Conservation (phyloP, 2,888 invertebrate species). For the Zhengitettix transpicula region DNA sequence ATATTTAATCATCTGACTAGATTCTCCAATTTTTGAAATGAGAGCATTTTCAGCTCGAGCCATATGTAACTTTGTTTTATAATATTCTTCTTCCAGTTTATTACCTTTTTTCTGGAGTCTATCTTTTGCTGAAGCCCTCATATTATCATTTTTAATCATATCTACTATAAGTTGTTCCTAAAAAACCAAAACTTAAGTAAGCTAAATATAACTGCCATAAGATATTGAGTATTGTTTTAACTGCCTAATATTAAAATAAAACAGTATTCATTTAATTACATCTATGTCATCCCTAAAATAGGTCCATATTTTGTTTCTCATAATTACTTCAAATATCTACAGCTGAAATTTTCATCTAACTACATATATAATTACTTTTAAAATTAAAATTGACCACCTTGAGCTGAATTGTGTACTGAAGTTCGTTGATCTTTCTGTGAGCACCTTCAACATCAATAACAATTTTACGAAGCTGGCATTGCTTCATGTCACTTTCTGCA, state of each 20-base stretch:
- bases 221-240: too few species aligned
- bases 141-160: slow-evolving; percentile 39
- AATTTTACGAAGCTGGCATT: slow-evolving; percentile 25
- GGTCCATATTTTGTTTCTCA: not conserved
- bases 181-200: not conserved
- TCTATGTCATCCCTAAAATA: not conserved
- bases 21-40: slow-evolving; percentile 21
- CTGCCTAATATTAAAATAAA: too few species aligned
- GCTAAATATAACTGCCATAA: too few species aligned
- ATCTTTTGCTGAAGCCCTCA: slow-evolving; percentile 37
- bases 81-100: slow-evolving; percentile 40
- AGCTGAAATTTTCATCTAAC: not conserved
- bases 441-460: slow-evolving; percentile 42
- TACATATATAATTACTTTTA: not conserved
- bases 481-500: slow-evolving; percentile 23
- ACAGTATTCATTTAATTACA: too few species aligned
- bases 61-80: slow-evolving; percentile 37
- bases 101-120: slow-evolving; percentile 44
- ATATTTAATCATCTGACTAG: slow-evolving; percentile 20
- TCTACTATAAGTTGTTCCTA: slow-evolving; percentile 52
- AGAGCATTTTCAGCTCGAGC: slow-evolving; percentile 31
- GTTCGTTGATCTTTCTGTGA: slow-evolving; percentile 51
- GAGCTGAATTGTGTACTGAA: slow-evolving; percentile 47
- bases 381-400: slow-evolving; percentile 25
- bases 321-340: not conserved